These are phyloP conservation scores for Anguilla obscura DNA, from an alignment of 2,797 vertebrate species.

Conservation along the genomic window DNA sequence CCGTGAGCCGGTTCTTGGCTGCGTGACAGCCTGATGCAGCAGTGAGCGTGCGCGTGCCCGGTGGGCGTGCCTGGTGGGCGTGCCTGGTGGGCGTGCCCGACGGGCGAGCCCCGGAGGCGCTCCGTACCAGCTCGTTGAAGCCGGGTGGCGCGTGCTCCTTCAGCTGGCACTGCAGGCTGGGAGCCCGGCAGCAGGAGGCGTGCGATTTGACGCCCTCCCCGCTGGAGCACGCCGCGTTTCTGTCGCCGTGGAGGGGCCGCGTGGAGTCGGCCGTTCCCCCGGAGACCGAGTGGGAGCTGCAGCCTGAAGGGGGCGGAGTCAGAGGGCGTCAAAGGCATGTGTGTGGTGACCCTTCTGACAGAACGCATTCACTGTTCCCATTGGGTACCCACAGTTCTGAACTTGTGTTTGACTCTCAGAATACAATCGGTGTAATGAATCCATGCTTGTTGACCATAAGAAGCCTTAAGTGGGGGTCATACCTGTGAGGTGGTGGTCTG, in stretches of 20 bases:
- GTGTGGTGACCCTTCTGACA: neutral
- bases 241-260: slow-evolving; percentile 50
- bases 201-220: slow-evolving; percentile 53
- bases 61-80: neutral
- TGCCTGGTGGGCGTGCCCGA: neutral
- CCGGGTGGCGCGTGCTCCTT: slow-evolving; percentile 57
- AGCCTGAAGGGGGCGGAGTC: slow-evolving; percentile 66
- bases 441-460: neutral
- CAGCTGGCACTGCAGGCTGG: slow-evolving; percentile 75
- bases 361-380: neutral
- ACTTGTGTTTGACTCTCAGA: neutral
- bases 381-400: neutral
- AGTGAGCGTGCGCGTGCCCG: neutral
- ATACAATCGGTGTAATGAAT: neutral
- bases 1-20: neutral
- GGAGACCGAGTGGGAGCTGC: slow-evolving; percentile 64
- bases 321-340: neutral
- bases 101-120: neutral
- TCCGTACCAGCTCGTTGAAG: slow-evolving; percentile 67
- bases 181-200: slow-evolving; percentile 73
- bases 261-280: slow-evolving; percentile 30
- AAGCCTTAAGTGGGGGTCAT: slow-evolving; percentile 24
- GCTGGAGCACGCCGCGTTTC: slow-evolving; percentile 57
- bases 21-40: too few relatives aligned
- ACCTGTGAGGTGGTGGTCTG: slow-evolving; percentile 77